phyloP scores from a whole-genome alignment of 2,888 invertebrate species.

The Emesis furor region DNA sequence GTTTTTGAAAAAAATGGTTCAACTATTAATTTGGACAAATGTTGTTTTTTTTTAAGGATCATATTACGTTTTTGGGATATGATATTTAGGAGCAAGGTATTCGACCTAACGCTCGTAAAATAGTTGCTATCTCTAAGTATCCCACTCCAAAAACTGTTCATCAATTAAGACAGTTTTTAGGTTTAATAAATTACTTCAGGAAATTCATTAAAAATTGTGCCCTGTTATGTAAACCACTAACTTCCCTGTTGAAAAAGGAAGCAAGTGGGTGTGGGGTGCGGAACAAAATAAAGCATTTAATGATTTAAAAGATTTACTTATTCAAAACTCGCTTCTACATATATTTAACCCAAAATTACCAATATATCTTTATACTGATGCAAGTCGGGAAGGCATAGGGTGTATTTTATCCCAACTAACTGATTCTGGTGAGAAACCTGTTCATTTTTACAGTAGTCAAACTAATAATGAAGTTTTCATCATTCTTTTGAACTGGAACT shows the following conservation, averaged over 20 bases:
- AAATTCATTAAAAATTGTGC: conserved; percentile 28
- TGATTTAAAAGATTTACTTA: neutral
- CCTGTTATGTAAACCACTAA: conserved; percentile 38
- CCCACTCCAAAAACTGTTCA: conserved; percentile 43
- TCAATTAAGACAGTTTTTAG: conserved; percentile 51
- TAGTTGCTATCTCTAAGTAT: conserved; percentile 28
- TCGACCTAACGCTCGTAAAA: neutral
- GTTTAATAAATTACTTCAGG: conserved; percentile 31
- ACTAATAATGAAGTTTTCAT: neutral
- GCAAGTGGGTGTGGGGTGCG: neutral
- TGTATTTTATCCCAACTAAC: too few species aligned
- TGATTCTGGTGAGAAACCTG: too few species aligned
- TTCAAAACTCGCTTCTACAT: too few species aligned
- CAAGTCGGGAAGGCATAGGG: too few species aligned
- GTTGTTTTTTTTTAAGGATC: neutral
- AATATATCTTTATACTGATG: too few species aligned
- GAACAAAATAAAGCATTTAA: conserved; percentile 7
- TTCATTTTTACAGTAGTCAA: neutral
- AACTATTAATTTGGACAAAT: conserved; percentile 15
- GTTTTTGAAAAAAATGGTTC: neutral
- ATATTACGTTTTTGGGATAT: neutral
- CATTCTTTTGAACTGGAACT: conserved; percentile 11
- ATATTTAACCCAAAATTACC: conserved; percentile 2
- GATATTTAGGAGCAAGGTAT: neutral
- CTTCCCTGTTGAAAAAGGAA: conserved; percentile 16